Conservation (phyloP, 2,113 vertebrate genomes). For the Ageneiosus marmoratus region DNA sequence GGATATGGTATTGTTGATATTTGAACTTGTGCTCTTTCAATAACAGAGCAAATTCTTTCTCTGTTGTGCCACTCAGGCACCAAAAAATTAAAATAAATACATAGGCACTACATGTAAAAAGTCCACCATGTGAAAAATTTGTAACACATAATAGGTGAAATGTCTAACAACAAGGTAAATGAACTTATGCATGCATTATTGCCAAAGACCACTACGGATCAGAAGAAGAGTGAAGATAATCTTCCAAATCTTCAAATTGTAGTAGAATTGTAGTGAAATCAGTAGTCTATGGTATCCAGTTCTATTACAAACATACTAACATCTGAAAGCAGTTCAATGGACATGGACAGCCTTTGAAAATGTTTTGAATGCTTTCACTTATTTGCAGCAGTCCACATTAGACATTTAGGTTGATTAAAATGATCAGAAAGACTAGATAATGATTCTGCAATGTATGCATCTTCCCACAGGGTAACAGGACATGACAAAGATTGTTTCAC, state of each 20-base stretch:
- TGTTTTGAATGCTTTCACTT: background rate
- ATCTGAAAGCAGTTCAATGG: background rate
- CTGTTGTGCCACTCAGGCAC: too few species aligned
- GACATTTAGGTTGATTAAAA: background rate
- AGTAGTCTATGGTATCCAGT: too few species aligned
- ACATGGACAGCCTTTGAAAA: background rate
- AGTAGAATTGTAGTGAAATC: too few species aligned
- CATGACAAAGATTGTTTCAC: conserved; percentile 62
- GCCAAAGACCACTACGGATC: too few species aligned
- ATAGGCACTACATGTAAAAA: background rate
- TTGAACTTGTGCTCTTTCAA: background rate
- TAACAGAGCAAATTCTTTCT: rapidly evolving
- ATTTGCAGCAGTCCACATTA: background rate
- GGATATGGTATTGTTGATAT: background rate
- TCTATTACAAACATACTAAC: too few species aligned
- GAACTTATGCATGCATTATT: background rate
- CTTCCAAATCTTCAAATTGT: too few species aligned
- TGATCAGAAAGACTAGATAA: too few species aligned
- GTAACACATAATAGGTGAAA: background rate
- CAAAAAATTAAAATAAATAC: background rate
- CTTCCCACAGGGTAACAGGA: conserved; percentile 48
- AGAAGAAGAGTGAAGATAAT: background rate
- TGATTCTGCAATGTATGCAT: too few species aligned
- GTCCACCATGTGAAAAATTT: background rate
- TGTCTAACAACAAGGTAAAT: background rate